Evolutionary conservation across 1,140 invertebrate genomes (phyloP), one percentile per base, ranked within the genome.

Genomic region (Chironomus tepperi): DNA sequence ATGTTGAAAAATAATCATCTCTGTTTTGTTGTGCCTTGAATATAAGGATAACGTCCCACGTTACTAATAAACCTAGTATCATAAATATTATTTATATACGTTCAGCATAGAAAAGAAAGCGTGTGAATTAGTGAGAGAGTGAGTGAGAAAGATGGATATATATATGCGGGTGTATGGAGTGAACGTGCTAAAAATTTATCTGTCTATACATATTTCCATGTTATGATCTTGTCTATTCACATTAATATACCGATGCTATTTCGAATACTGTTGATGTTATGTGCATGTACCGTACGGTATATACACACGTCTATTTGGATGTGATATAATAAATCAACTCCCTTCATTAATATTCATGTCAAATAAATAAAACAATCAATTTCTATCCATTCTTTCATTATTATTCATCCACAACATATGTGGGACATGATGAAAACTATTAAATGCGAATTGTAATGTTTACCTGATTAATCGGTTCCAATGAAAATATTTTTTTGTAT

Each of bases 281-380:
- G 24, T 34, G 24, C 24, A 34, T 34, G 24, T 34, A 34, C 24
- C 24, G 24, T 12, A 15, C 1, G 12, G 10, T 12, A 12, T 57
- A 10, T n/a, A 57, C 12, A n/a, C 47, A 57, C 47, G 12, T n/a
- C 12, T 57, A 57, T 15, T n/a, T 57, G n/a, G 47, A 57, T 57
- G 47, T 57, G 47, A 57, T 57, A n/a, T n/a, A 57, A 57, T 57
- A 57, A 57, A 57, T 57, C 47, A 57, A 57, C 47, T 57, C 47
- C 5, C 47, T 57, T 57, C 47, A 57, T 57, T 57, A 57, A 57
- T 57, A 57, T 57, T 57, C 47, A 57, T 57, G 47, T 57, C 47
- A n/a, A 57, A 57, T 57, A 57, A 57, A 57, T 57, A 57, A 57
- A 57, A 57, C 47, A 57, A 57, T 57, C 47, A 57, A 57, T 57